A percentile compares a stretch with the other conserved stretches of the same genome.
Conservation (phyloP, 2,797 vertebrate species). For the Carapus acus region DNA sequence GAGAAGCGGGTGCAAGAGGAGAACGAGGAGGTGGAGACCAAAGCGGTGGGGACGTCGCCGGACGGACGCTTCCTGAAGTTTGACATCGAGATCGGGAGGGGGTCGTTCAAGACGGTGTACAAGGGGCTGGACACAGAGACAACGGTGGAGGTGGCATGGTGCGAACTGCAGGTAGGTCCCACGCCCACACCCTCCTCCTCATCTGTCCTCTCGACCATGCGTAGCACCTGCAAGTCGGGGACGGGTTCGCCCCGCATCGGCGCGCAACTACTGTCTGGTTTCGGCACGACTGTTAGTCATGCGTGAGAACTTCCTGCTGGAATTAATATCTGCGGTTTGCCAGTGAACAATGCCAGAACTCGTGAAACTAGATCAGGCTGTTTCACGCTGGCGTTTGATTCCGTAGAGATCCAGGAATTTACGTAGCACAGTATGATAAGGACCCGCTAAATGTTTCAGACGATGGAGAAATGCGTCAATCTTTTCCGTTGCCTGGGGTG, state of each 20-base stretch:
- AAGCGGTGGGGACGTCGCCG: conserved; percentile 91
- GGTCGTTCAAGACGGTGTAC: conserved; percentile 98
- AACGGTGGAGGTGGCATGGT: conserved; percentile 98
- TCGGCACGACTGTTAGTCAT: too few species aligned
- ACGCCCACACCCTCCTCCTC: neutral
- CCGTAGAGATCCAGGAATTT: too few species aligned
- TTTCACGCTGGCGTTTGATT: too few species aligned
- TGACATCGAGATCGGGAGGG: conserved; percentile 96
- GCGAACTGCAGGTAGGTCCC: conserved; percentile 93
- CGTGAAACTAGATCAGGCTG: conserved; percentile 5
- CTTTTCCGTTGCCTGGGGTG: too few species aligned
- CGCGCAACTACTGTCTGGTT: too few species aligned
- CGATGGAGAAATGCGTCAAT: too few species aligned
- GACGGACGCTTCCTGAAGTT: conserved; percentile 98
- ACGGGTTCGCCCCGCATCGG: too few species aligned
- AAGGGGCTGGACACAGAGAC: conserved; percentile 98
- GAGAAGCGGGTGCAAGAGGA: conserved; percentile 81
- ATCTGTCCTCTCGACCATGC: neutral
- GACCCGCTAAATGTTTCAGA: too few species aligned
- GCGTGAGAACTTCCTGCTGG: conserved; percentile 25
- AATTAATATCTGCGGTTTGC: too few species aligned
- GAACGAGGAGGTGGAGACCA: conserved; percentile 93
- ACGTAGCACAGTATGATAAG: too few species aligned
- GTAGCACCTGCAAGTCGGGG: too few species aligned
- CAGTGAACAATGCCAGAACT: conserved; percentile 3